Base-by-base conservation (phyloP, 2,888 invertebrate species). In the Drosophila tanythrix region DNA sequence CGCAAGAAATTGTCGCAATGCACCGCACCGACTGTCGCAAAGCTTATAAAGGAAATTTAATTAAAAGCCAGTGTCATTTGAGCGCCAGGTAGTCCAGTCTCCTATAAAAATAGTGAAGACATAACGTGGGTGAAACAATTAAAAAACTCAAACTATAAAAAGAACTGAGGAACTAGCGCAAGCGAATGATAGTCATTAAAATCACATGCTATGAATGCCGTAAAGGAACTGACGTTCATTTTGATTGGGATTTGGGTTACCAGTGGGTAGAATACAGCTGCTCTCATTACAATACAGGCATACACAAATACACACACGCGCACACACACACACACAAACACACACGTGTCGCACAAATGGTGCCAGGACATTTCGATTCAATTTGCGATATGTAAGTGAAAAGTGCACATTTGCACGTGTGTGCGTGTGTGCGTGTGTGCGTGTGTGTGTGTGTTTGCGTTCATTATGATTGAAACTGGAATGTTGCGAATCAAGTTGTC, bases 151-250 rank as follows among this genome's bases (percentile, higher is more conserved):
- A 25, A 7, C 56, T 10, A 29, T 13, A 60, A 2, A 21, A 51
- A 43, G 59, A 66, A 66, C 48, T 52, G 51, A 31, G 48, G 15
- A 62, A 38, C 48, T 57, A 64, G 58, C 58, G 67, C 25, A 57
- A 68, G 78, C 72, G 68, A 71, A 56, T 71, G 63, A 76, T 81
- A 79, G 79, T 86, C 79, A 81, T 88, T 86, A 80, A 88, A 84
- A 85, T 81, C 79, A 69, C 81, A 83, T 78, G 78, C 74, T 57
- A 72, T 59, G 78, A 56, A 69, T 67, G 59, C 74, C 81, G 75
- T 76, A 76, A 69, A 69, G 79, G 74, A 78, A 64, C 66, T 58
- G 27, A 65, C 63, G 46, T 66, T 74, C 64, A 79, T 70, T 74
- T 53, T 29, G 61, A 50, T 63, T 61, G 52, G 60, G 36, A 11